phyloP scores from a whole-genome alignment of 2,888 invertebrate species.

The Branchellion lobata region DNA sequence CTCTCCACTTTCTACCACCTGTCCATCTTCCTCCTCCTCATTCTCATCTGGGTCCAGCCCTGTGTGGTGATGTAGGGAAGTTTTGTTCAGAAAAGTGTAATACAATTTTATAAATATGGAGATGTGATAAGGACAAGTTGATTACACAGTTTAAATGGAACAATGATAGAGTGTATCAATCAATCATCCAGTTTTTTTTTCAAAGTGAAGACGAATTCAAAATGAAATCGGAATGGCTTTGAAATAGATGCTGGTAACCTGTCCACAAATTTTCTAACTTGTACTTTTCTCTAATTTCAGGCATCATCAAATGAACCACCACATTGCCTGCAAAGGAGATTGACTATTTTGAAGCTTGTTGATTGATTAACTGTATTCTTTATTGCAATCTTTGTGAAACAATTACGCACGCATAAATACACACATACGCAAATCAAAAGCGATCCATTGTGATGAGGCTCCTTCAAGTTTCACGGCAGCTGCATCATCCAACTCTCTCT shows the following conservation, averaged over 20 bases:
- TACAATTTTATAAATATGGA: not conserved
- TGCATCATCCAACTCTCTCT: not conserved
- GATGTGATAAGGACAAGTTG: not conserved
- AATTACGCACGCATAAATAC: too few relatives aligned
- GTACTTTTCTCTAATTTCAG: slow-evolving; percentile 71
- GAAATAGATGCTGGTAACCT: too few relatives aligned
- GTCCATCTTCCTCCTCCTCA: not conserved
- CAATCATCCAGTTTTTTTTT: too few relatives aligned
- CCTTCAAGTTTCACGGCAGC: not conserved
- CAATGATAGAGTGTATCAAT: too few relatives aligned
- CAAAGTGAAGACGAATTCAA: too few relatives aligned
- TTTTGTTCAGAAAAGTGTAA: too few relatives aligned
- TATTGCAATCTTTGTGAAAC: too few relatives aligned
- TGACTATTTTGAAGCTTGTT: too few relatives aligned
- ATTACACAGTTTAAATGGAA: not conserved
- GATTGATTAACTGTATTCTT: too few relatives aligned
- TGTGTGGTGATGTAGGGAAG: not conserved
- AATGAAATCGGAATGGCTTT: too few relatives aligned
- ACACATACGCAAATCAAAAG: not conserved
- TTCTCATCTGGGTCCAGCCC: not conserved
- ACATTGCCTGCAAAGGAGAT: slow-evolving; percentile 75
- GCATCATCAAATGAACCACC: slow-evolving; percentile 81
- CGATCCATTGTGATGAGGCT: not conserved
- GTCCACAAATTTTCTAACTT: slow-evolving; percentile 90
- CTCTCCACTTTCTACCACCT: slow-evolving; percentile 7